phyloP scores from a whole-genome alignment of 2,888 invertebrate species.

The Mimumesa dahlbomi region DNA sequence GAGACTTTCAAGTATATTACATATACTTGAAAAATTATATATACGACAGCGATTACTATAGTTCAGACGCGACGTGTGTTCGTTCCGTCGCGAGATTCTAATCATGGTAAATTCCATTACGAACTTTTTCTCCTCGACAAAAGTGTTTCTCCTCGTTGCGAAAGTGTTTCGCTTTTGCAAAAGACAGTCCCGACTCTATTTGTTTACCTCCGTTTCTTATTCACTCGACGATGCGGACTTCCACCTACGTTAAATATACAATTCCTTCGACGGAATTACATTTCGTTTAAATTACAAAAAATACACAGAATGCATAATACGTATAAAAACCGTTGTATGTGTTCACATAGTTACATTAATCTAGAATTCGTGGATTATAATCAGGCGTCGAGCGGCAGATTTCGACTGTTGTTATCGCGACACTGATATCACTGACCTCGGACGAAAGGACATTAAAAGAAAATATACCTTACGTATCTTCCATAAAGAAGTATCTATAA shows the following conservation, averaged over 20 bases:
- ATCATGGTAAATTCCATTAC: conserved; percentile 32
- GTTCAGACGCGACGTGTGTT: conserved; percentile 7
- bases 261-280: conserved; percentile 58
- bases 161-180: conserved; percentile 7
- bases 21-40: conserved; percentile 42
- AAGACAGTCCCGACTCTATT: conserved; percentile 12
- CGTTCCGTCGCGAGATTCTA: background rate
- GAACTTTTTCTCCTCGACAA: too few species aligned
- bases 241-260: conserved; percentile 50
- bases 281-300: conserved; percentile 63
- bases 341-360: conserved; percentile 52
- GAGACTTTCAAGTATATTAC: conserved; percentile 35
- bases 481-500: too few species aligned
- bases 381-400: conserved; percentile 37
- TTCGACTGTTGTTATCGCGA: background rate
- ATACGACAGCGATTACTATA: conserved; percentile 38
- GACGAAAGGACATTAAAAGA: too few species aligned
- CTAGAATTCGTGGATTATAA: conserved; percentile 47
- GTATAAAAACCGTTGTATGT: conserved; percentile 61
- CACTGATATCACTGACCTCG: too few species aligned
- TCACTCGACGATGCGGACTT: conserved; percentile 27
- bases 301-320: conserved; percentile 63
- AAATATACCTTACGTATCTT: too few species aligned
- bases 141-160: too few species aligned
- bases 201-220: background rate